phyloP scores from a whole-genome alignment of 2,888 invertebrate genomes.

The Rhamphomyia laevipes region DNA sequence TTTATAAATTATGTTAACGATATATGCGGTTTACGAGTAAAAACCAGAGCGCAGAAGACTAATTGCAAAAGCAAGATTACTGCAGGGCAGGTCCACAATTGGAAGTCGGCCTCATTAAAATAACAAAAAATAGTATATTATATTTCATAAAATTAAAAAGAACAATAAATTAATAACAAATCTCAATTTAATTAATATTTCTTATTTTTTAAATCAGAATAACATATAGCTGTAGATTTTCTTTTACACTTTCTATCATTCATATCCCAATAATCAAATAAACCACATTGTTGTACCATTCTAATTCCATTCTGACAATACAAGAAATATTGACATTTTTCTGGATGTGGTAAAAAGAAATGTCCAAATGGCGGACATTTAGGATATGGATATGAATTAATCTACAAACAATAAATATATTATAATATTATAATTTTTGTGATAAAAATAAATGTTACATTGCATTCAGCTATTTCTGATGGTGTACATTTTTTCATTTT shows the following conservation, averaged over 20 bases:
- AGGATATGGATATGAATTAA: conserved; percentile 1
- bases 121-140: no score
- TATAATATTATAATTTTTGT: background rate
- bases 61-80: no score
- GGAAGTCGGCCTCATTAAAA: no score
- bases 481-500: conserved; percentile 5
- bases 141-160: no score
- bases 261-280: conserved; percentile 15
- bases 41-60: no score
- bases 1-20: no score
- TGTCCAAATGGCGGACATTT: conserved; percentile 10
- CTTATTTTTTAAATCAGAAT: conserved; percentile 3
- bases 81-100: no score
- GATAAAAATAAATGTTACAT: background rate
- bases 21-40: no score
- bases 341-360: conserved; percentile 14
- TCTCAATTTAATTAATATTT: background rate
- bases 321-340: conserved; percentile 12
- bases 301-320: conserved; percentile 11
- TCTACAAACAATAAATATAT: conserved; percentile 3
- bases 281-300: conserved; percentile 13
- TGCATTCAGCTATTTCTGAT: conserved; percentile 8
- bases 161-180: no score
- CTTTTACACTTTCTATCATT: conserved; percentile 13
- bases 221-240: conserved; percentile 9